These are phyloP conservation scores for Herpetotheres cachinnans DNA, from an alignment of 2,113 vertebrate species.

Conservation along the genomic window DNA sequence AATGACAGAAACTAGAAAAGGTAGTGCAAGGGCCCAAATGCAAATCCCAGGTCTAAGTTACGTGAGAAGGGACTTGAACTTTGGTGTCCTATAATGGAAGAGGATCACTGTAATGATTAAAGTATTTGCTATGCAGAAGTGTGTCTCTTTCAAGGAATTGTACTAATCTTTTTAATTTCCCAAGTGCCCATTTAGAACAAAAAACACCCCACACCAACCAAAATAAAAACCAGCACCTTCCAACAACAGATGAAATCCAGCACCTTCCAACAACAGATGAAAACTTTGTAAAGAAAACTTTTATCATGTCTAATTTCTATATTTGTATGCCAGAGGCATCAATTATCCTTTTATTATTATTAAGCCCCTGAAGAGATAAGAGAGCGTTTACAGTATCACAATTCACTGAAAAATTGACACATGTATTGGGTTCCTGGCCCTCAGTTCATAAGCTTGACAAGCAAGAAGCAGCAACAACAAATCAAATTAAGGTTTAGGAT, in stretches of 20 bases:
- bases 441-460: not conserved
- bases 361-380: not conserved
- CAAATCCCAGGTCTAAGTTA: not conserved
- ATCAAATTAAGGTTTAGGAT: not conserved
- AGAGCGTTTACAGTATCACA: not conserved
- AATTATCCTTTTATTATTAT: not conserved
- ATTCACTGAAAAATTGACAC: not conserved
- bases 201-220: not conserved
- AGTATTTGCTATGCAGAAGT: not conserved
- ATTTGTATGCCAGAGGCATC: not conserved
- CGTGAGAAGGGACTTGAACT: not conserved
- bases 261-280: not conserved
- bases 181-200: not conserved
- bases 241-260: not conserved
- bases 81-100: not conserved
- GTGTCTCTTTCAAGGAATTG: not conserved
- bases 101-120: not conserved
- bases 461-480: not conserved
- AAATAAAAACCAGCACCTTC: not conserved
- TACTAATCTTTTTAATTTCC: conserved; percentile 1
- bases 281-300: not conserved
- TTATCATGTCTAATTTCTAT: not conserved
- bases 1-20: not conserved
- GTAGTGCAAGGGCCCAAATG: not conserved
- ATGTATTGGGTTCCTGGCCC: not conserved